Conservation (phyloP, 2,797 vertebrate genomes). For the Tokudaia muenninki region DNA sequence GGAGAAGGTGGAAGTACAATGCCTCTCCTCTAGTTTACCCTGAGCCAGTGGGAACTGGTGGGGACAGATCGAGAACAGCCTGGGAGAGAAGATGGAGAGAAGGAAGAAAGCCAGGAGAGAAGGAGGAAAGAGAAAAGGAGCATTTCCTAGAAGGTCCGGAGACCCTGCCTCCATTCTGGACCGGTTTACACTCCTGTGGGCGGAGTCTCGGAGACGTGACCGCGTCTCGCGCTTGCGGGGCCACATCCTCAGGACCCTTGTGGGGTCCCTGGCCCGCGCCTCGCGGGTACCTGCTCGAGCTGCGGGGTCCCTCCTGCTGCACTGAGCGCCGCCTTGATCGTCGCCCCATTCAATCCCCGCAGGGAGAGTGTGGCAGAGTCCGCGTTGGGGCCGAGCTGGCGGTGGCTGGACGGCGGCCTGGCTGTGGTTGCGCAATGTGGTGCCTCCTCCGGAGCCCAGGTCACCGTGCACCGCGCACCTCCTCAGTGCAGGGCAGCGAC, state of each 20-base stretch:
- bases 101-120: background rate
- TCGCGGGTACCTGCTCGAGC: background rate
- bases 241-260: background rate
- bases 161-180: background rate
- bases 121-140: no score
- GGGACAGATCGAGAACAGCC: background rate
- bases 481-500: accelerated
- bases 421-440: background rate
- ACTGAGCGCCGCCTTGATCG: background rate
- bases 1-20: background rate
- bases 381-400: background rate
- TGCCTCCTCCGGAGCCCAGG: no score
- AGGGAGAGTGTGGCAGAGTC: background rate
- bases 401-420: accelerated
- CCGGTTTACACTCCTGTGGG: accelerated
- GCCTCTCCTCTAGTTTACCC: no score
- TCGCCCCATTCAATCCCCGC: background rate
- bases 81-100: background rate
- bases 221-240: accelerated
- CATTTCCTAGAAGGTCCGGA: background rate
- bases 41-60: background rate
- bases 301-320: background rate
- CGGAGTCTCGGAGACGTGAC: no score
- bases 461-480: background rate
- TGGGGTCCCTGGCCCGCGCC: background rate